Evolutionary conservation across 2,113 vertebrate genomes (phyloP).

Genomic region (Lophura nycthemera): DNA sequence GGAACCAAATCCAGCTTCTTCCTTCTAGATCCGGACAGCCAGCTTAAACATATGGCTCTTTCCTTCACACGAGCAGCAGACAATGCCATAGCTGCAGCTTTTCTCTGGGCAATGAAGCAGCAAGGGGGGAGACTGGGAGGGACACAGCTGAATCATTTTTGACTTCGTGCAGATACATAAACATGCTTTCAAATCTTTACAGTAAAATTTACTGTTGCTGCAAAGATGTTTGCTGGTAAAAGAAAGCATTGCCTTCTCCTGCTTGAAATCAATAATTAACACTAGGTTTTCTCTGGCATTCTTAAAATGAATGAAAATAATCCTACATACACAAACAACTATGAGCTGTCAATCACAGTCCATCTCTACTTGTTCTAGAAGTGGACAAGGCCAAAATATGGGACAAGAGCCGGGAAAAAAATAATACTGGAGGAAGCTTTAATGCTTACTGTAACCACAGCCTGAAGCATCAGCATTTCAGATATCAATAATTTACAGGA

Average conservation of each 20-base stretch:
- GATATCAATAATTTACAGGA: slow-evolving; percentile 62
- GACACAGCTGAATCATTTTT: not conserved
- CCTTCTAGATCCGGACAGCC: not conserved
- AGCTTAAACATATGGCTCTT: not conserved
- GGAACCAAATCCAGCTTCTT: not conserved
- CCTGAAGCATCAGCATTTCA: slow-evolving; percentile 37
- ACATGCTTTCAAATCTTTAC: not conserved
- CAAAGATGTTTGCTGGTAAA: not conserved
- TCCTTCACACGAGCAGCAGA: not conserved
- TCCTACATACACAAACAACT: not conserved
- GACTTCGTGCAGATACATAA: not conserved
- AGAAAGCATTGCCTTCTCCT: not conserved
- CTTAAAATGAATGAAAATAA: not conserved
- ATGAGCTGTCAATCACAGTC: not conserved
- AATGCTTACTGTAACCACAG: slow-evolving; percentile 56
- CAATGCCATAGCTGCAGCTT: not conserved
- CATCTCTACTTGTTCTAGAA: not conserved
- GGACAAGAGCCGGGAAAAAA: slow-evolving; percentile 33
- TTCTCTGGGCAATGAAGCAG: not conserved
- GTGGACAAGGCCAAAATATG: not conserved
- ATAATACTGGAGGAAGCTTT: slow-evolving; percentile 51
- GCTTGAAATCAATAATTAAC: slow-evolving; percentile 21
- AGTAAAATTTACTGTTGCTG: not conserved
- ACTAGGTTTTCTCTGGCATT: not conserved
- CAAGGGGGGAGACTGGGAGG: not conserved